Conservation (phyloP, 2,797 vertebrate genomes). For the Microcaecilia unicolor region DNA sequence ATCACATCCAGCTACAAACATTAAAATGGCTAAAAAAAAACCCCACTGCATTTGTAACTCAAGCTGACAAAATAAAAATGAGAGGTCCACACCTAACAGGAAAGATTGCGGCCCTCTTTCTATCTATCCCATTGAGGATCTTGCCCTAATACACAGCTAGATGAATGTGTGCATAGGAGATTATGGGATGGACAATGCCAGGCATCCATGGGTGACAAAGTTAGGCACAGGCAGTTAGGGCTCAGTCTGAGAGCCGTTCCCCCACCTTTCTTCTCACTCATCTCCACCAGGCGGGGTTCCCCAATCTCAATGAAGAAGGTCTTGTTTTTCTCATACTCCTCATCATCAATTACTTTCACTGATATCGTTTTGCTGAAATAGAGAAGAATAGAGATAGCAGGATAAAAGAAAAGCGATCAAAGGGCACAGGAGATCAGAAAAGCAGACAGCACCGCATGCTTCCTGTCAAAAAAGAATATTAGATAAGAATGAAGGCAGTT, state of each 20-base stretch:
- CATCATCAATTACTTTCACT: conserved; percentile 94
- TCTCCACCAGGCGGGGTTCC: conserved; percentile 88
- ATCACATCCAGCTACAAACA: too few relatives aligned
- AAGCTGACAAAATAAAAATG: too few relatives aligned
- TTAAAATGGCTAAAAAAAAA: too few relatives aligned
- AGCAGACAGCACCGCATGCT: conserved; percentile 15
- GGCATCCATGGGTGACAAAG: conserved; percentile 52
- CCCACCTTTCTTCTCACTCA: conserved; percentile 98
- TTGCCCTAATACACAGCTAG: conserved; percentile 47
- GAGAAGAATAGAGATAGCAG: conserved; percentile 63
- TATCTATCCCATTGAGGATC: neutral
- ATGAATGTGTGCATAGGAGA: conserved; percentile 38
- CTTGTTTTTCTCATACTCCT: conserved; percentile 99
- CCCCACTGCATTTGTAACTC: too few relatives aligned
- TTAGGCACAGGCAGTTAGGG: conserved; percentile 50
- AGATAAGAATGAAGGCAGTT: conserved; percentile 1
- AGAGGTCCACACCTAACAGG: too few relatives aligned
- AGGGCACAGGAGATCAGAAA: conserved; percentile 2
- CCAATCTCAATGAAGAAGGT: conserved; percentile 92
- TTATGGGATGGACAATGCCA: conserved; percentile 41
- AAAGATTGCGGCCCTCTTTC: too few relatives aligned
- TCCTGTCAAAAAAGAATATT: conserved; percentile 3
- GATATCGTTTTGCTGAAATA: conserved; percentile 78
- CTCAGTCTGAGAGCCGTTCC: conserved; percentile 47
- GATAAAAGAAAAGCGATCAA: conserved; percentile 36